Percentiles rank a stretch among this genome's conserved stretches.
Evolutionary conservation across 2,888 invertebrate genomes (phyloP).

Genomic region (Ectemnius continuus): DNA sequence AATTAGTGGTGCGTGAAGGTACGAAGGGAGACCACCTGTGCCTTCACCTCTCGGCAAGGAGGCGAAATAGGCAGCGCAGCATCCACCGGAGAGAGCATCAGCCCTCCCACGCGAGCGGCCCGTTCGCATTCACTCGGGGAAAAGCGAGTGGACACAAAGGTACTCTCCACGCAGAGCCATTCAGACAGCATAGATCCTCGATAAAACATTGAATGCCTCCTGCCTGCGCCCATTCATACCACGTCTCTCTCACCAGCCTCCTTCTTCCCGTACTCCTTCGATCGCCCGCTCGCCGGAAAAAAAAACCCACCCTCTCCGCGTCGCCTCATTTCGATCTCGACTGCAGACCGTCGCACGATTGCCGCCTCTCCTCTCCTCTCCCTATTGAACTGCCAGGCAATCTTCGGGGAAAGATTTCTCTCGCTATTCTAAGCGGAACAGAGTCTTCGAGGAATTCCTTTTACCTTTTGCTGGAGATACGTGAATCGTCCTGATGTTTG

Average conservation of each 20-base stretch:
- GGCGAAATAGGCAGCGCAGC: slow-evolving; percentile 8
- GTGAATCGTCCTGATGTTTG: too few relatives aligned
- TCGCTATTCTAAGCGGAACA: not conserved
- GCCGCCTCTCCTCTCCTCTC: too few relatives aligned
- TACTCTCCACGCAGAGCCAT: slow-evolving; percentile 62
- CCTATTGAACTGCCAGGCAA: slow-evolving; percentile 36
- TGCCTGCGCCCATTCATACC: slow-evolving; percentile 48
- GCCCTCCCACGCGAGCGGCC: slow-evolving; percentile 25
- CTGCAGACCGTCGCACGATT: too few relatives aligned
- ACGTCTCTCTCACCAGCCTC: slow-evolving; percentile 35
- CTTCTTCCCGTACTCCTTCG: slow-evolving; percentile 12
- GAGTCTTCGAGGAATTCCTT: too few relatives aligned
- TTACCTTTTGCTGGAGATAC: too few relatives aligned
- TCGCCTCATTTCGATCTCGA: slow-evolving; percentile 24
- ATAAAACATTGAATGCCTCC: slow-evolving; percentile 75
- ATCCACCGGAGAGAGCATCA: slow-evolving; percentile 40
- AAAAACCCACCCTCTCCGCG: too few relatives aligned
- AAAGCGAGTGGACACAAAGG: slow-evolving; percentile 65
- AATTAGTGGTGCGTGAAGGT: slow-evolving; percentile 74
- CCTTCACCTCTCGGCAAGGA: slow-evolving; percentile 26
- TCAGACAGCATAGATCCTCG: slow-evolving; percentile 73
- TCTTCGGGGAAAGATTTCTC: slow-evolving; percentile 32
- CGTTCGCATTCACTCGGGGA: slow-evolving; percentile 52
- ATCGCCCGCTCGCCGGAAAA: slow-evolving; percentile 28
- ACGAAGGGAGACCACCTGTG: slow-evolving; percentile 70